Percentiles rank a stretch among this genome's conserved stretches.
phyloP scores from a whole-genome alignment of 2,888 invertebrate species.

The Drepanosiphum platanoidis region DNA sequence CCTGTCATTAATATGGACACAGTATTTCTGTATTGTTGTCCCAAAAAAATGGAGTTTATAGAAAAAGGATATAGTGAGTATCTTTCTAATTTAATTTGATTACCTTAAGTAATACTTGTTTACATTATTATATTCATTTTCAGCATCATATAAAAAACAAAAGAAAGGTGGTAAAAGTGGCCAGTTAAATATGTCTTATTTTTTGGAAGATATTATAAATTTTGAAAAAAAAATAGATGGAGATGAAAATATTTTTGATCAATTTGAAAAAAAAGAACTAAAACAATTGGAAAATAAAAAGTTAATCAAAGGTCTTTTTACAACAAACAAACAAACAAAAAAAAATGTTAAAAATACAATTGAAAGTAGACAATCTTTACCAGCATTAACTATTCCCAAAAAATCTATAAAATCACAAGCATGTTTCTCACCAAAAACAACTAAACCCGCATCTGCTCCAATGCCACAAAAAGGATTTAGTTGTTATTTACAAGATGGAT shows the following conservation, averaged over 20 bases:
- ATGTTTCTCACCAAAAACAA: not conserved
- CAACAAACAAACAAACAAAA: not conserved
- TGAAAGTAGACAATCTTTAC: not conserved
- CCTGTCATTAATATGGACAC: not conserved
- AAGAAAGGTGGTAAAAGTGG: not conserved
- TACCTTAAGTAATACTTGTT: not conserved
- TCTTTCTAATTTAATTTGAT: not conserved
- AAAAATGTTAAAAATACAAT: not conserved
- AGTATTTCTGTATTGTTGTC: not conserved
- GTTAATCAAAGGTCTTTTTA: not conserved
- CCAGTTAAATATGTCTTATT: not conserved
- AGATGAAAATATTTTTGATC: not conserved
- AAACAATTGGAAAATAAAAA: not conserved
- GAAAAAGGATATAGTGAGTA: slow-evolving; percentile 18
- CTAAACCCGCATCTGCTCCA: not conserved
- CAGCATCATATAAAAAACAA: not conserved
- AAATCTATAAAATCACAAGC: not conserved
- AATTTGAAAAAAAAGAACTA: not conserved
- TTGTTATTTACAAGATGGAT: not conserved
- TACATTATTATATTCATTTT: slow-evolving; percentile 11
- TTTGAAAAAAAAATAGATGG: not conserved
- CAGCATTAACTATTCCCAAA: not conserved
- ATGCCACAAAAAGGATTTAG: not conserved
- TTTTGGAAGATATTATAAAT: not conserved
- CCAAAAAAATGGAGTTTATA: not conserved